Base-by-base conservation (phyloP, 2,888 invertebrate genomes). In the Drosophila helvetica region DNA sequence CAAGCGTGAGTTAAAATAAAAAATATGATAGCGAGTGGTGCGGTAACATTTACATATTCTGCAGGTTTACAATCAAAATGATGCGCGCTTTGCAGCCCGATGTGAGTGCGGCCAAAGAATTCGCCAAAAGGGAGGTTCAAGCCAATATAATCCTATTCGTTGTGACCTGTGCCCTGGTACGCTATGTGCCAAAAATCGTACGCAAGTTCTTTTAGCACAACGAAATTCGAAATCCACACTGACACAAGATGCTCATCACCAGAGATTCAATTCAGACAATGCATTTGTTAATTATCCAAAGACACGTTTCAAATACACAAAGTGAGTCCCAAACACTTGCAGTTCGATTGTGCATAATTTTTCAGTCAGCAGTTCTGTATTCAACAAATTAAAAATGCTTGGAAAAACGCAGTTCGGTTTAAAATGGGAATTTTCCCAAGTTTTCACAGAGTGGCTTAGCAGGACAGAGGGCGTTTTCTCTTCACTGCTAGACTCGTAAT, bases 111-210 rank as follows among this genome's bases (percentile, higher is more conserved):
- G 17, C 55, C 5, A 64, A 74, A 17, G 19, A 55, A 3, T 68
- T 57, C 1, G 75, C 76, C 60, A 78, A 72, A 58, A 58, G 66
- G 6, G 85, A 88, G 50, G 74, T 78, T 8, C 68, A 60, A 0
- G 75, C 66, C 27, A 84, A 46, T 51, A 27, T 88, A 4, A 51
- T 86, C 3, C 48, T 84, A 0, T 83, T 88, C 6, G 70, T 55
- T 5, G 43, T 72, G 7, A 33, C 86, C 22, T 86, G 85, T 51
- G 70, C 70, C 0, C 38, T 74, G 4, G 74, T 83, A 17, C 60
- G 89, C 8, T 12, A 80, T 15, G 45, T 52, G 6, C 76, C 87
- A 2, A 33, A 70, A 15, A 10, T 84, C 17, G 0, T 80, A n/a
- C 65, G 74, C 25, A 70, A 67, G n/a, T 7, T 38, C 6, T 22